Evolutionary conservation across 2,888 invertebrate species (phyloP).

Genomic region (Amblyteles armatorius): DNA sequence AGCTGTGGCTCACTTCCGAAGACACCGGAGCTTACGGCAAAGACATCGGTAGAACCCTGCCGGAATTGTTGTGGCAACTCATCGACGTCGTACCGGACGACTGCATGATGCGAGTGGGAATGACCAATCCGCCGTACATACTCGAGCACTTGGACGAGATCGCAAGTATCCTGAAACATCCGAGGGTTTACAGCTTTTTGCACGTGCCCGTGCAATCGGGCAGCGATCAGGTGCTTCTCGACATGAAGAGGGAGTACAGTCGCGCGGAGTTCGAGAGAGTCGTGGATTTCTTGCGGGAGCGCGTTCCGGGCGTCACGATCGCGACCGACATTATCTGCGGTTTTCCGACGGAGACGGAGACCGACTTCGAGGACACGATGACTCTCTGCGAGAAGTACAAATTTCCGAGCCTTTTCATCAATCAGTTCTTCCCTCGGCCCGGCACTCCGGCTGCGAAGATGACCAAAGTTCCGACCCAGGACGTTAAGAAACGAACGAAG

Average conservation of each 20-base stretch:
- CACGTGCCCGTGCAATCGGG: slow-evolving; percentile 99
- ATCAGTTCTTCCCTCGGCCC: slow-evolving; percentile 98
- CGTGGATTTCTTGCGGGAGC: slow-evolving; percentile 92
- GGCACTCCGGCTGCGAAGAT: slow-evolving; percentile 98
- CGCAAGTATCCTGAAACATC: slow-evolving; percentile 93
- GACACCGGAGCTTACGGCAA: slow-evolving; percentile 99
- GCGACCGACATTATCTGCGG: slow-evolving; percentile 99
- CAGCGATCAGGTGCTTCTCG: slow-evolving; percentile 96
- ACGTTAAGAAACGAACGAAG: slow-evolving; percentile 96
- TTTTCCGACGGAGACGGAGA: slow-evolving; percentile 97
- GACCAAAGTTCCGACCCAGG: slow-evolving; percentile 92
- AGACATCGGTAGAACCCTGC: slow-evolving; percentile 95
- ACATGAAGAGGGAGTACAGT: slow-evolving; percentile 98
- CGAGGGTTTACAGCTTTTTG: slow-evolving; percentile 96
- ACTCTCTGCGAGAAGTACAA: slow-evolving; percentile 92
- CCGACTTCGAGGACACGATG: slow-evolving; percentile 95
- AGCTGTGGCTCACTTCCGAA: slow-evolving; percentile 99
- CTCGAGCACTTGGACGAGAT: slow-evolving; percentile 97
- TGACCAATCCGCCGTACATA: slow-evolving; percentile 99
- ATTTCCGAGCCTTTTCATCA: slow-evolving; percentile 98
- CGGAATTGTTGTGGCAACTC: slow-evolving; percentile 93
- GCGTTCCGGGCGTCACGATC: slow-evolving; percentile 96
- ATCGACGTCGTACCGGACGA: slow-evolving; percentile 91
- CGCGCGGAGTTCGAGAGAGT: slow-evolving; percentile 95
- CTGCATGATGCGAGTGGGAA: slow-evolving; percentile 95